A percentile compares a stretch with the other conserved stretches of the same genome.
Conservation (phyloP, 2,888 invertebrate species). For the Eupithecia subumbrata region DNA sequence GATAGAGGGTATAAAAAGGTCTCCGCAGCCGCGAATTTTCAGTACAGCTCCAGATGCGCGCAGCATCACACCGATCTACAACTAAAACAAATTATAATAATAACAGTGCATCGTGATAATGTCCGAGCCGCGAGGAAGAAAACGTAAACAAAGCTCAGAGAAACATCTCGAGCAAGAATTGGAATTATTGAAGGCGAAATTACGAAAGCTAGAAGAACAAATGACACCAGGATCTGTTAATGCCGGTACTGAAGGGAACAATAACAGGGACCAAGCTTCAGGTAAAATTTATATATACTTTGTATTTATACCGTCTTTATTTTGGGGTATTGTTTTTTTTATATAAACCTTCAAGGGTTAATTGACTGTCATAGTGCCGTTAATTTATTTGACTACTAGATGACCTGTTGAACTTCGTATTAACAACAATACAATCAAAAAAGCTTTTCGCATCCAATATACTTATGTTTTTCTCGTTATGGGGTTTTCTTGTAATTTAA, state of each 20-base stretch:
- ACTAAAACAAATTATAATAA: not conserved
- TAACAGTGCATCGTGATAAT: not conserved
- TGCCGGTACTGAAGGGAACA: not conserved
- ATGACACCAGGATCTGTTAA: not conserved
- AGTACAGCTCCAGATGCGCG: not conserved
- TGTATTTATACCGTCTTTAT: not conserved
- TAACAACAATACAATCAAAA: too few relatives aligned
- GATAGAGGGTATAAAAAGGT: not conserved
- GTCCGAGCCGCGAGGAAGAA: not conserved
- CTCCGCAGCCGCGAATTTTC: not conserved
- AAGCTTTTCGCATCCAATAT: too few relatives aligned
- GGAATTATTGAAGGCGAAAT: not conserved
- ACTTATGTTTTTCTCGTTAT: too few relatives aligned
- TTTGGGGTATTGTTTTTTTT: not conserved
- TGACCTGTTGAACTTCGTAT: too few relatives aligned
- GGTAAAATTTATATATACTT: not conserved
- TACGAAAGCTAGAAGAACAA: not conserved
- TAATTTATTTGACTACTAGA: not conserved
- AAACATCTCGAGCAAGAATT: not conserved
- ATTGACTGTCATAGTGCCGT: not conserved
- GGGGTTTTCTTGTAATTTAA: too few relatives aligned
- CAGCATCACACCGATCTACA: not conserved
- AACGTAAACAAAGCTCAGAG: not conserved
- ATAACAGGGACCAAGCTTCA: not conserved
- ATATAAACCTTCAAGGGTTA: too few relatives aligned